These are phyloP conservation scores for Drosophila mauritiana DNA, from an alignment of 1,140 invertebrate genomes.

Conservation along the genomic window DNA sequence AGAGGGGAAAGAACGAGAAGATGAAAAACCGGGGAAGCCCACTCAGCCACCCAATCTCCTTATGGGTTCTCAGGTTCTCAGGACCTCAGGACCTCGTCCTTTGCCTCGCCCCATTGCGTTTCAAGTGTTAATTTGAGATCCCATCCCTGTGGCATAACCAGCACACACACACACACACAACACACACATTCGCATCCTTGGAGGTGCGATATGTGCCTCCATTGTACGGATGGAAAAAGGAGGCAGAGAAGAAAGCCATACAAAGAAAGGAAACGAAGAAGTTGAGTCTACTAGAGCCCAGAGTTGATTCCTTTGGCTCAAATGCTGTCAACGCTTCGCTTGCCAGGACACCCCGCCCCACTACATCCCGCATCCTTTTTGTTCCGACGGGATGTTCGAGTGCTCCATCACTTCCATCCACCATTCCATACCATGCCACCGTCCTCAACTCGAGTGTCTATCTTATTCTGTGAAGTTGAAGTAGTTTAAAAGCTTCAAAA, in stretches of 20 bases:
- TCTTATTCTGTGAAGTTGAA: conserved; percentile 27
- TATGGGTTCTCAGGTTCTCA: conserved; percentile 9
- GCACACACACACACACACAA: conserved; percentile 24
- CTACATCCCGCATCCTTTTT: background rate
- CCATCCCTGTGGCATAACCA: conserved; percentile 56
- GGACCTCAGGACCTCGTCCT: background rate
- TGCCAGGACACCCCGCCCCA: background rate
- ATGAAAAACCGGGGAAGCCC: conserved; percentile 7
- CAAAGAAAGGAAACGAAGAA: conserved; percentile 30
- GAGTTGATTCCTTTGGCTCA: conserved; percentile 45
- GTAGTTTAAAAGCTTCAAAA: conserved; percentile 54
- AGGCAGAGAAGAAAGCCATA: conserved; percentile 1
- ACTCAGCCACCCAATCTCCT: conserved; percentile 25
- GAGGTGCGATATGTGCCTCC: conserved; percentile 15
- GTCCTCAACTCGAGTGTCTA: conserved; percentile 25
- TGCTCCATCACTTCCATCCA: conserved; percentile 9
- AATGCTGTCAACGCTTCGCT: conserved; percentile 28
- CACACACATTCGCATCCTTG: conserved; percentile 1
- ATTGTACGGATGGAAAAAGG: conserved; percentile 27
- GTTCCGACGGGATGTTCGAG: conserved; percentile 4
- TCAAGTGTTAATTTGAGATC: conserved; percentile 75
- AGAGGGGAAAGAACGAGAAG: background rate
- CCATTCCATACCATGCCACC: conserved; percentile 1
- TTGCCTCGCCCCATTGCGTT: conserved; percentile 51
- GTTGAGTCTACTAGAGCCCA: conserved; percentile 39